phyloP scores from a whole-genome alignment of 2,888 invertebrate genomes.

The Cheilosia vernalis region DNA sequence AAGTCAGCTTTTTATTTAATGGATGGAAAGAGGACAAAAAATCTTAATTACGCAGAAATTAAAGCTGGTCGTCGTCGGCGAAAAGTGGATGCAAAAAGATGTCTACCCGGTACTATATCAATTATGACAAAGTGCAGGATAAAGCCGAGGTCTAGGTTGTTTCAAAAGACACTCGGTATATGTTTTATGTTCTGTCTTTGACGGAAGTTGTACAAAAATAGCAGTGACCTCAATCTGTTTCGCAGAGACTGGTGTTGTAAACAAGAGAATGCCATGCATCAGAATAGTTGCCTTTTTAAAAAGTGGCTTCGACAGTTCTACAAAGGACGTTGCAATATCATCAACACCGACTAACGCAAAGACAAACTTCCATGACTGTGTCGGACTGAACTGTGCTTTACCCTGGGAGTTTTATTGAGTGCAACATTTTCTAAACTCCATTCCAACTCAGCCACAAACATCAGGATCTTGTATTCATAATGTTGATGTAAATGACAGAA shows the following conservation, averaged over 20 bases:
- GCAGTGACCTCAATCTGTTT: neutral
- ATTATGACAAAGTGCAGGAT: conserved; percentile 12
- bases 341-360: no score
- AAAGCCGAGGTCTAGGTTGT: conserved; percentile 37
- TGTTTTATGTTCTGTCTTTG: neutral
- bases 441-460: no score
- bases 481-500: no score
- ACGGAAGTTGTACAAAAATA: neutral
- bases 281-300: neutral
- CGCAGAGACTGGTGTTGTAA: neutral
- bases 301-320: neutral
- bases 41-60: conserved; percentile 40
- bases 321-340: no score
- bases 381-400: no score
- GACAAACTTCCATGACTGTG: no score
- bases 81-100: conserved; percentile 1
- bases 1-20: conserved; percentile 43
- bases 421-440: no score
- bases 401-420: no score
- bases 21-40: conserved; percentile 25
- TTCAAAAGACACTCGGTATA: neutral
- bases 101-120: conserved; percentile 4
- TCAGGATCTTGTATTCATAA: no score
- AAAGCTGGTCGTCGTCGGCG: conserved; percentile 6
- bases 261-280: neutral